These are phyloP conservation scores for Acanthopagrus latus DNA, from an alignment of 2,797 vertebrate species.

Conservation along the genomic window DNA sequence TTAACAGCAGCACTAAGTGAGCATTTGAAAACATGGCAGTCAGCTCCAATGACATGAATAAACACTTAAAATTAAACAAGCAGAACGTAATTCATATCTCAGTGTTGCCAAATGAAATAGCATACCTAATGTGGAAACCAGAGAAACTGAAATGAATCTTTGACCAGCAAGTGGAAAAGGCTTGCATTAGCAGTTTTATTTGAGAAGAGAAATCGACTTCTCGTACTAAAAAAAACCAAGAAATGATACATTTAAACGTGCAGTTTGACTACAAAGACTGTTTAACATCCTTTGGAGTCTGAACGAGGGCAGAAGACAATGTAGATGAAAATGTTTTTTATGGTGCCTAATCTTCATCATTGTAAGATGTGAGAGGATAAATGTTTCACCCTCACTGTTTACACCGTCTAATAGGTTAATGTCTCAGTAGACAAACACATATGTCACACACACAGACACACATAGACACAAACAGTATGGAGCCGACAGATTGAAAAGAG, in stretches of 20 bases:
- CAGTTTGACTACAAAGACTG: background rate
- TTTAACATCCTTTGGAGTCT: background rate
- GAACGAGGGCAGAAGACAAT: slow-evolving; percentile 23
- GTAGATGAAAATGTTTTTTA: slow-evolving; percentile 6
- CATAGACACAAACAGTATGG: slow-evolving; percentile 19
- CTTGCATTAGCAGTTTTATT: background rate
- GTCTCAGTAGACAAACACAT: slow-evolving; percentile 29
- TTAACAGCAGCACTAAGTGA: background rate
- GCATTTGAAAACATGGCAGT: background rate
- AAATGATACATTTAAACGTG: background rate
- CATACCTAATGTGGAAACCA: slow-evolving; percentile 5
- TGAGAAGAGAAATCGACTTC: background rate
- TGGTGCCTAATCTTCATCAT: background rate
- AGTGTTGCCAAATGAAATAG: slow-evolving; percentile 6
- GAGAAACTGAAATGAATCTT: background rate
- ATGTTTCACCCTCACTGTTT: slow-evolving; percentile 27
- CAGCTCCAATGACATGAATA: slow-evolving; percentile 6
- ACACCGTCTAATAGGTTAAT: slow-evolving; percentile 48
- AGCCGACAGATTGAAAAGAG: slow-evolving; percentile 41
- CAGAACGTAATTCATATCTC: background rate
- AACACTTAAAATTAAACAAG: slow-evolving; percentile 10
- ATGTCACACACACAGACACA: slow-evolving; percentile 26
- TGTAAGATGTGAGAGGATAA: slow-evolving; percentile 20
- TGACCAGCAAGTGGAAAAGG: background rate
- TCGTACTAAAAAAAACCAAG: background rate